Conservation (phyloP, 2,888 invertebrate species). For the Mimumesa dahlbomi region DNA sequence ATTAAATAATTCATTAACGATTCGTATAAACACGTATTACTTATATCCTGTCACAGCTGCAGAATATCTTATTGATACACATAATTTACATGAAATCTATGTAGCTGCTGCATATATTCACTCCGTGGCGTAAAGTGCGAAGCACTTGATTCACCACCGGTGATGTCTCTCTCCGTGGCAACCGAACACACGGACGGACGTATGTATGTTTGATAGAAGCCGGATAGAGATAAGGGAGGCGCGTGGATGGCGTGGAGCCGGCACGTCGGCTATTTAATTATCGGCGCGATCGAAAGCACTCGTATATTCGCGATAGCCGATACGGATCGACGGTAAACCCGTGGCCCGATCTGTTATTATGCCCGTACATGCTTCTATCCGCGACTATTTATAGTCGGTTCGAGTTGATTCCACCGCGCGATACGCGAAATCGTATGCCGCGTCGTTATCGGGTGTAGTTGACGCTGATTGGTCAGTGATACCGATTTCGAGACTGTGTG, state of each 20-base stretch:
- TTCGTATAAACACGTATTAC: too few relatives aligned
- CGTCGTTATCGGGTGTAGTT: constrained; percentile 47
- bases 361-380: constrained; percentile 43
- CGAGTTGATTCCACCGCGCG: constrained; percentile 35
- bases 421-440: constrained; percentile 37
- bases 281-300: constrained; percentile 59
- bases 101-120: too few relatives aligned
- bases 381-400: constrained; percentile 69
- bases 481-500: constrained; percentile 50
- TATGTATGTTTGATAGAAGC: background rate
- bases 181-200: constrained; percentile 10
- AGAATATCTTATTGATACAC: too few relatives aligned
- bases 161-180: constrained; percentile 36
- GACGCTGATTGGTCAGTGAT: constrained; percentile 63
- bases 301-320: constrained; percentile 52
- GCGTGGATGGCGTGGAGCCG: constrained; percentile 46
- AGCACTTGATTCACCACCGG: constrained; percentile 18
- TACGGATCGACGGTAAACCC: constrained; percentile 62
- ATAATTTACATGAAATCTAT: too few relatives aligned
- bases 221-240: constrained; percentile 36
- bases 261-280: constrained; percentile 62
- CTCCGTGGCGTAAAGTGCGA: too few relatives aligned
- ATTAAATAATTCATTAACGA: too few relatives aligned
- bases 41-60: too few relatives aligned
- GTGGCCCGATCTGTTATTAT: constrained; percentile 68